Conservation (phyloP, 2,797 vertebrate species). For the Mormyrus proboscirostris region DNA sequence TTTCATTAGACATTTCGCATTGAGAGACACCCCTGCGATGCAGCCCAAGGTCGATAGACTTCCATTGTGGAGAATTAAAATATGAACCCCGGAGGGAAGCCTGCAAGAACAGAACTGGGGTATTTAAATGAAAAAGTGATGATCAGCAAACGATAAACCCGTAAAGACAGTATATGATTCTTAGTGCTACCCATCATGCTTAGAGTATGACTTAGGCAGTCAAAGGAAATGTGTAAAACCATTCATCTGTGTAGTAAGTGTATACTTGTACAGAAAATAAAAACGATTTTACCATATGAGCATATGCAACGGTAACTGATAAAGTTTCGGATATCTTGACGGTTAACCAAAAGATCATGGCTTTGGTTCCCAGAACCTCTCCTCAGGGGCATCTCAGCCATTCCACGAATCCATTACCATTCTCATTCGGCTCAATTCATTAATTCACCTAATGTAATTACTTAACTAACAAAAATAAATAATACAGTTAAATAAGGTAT, state of each 20-base stretch:
- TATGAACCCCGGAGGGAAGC: neutral
- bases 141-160: neutral
- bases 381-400: neutral
- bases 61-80: slow-evolving; percentile 6
- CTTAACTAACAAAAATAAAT: neutral
- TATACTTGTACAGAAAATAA: neutral
- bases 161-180: neutral
- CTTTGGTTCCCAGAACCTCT: too few relatives aligned
- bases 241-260: neutral
- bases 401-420: neutral
- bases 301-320: neutral
- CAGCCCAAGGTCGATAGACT: slow-evolving; percentile 8
- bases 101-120: neutral
- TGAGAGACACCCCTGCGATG: neutral
- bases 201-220: neutral
- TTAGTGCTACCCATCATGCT: neutral
- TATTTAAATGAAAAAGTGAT: neutral
- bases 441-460: neutral
- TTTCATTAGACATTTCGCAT: slow-evolving; percentile 31
- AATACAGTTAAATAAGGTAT: neutral
- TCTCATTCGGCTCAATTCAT: neutral
- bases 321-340: neutral
- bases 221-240: neutral
- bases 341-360: neutral
- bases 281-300: neutral